Evolutionary conservation across 2,797 vertebrate genomes (phyloP).

Genomic region (Delichon dasypus): DNA sequence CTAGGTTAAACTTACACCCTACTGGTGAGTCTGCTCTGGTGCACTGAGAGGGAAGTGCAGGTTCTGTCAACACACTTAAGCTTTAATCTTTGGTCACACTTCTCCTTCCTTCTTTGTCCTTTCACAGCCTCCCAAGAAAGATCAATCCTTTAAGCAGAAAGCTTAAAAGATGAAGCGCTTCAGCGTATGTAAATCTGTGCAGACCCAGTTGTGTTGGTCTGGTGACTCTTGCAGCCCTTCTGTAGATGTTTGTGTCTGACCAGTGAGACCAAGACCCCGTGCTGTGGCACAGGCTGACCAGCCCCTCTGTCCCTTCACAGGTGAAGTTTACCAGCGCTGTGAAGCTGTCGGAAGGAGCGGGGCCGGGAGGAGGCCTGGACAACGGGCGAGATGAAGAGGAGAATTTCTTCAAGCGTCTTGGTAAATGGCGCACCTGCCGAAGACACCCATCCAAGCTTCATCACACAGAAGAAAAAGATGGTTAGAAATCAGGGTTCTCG

Average conservation of each 20-base stretch:
- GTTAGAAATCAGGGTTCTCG: constrained; percentile 83
- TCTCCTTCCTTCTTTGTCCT: not conserved
- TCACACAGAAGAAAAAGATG: constrained; percentile 95
- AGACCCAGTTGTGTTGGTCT: not conserved
- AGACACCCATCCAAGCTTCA: constrained; percentile 92
- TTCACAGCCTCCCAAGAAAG: not conserved
- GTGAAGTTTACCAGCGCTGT: constrained; percentile 98
- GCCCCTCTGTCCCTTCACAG: constrained; percentile 67
- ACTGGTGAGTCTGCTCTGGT: not conserved
- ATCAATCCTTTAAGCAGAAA: not conserved
- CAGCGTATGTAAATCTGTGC: not conserved
- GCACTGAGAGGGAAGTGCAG: not conserved
- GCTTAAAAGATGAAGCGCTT: not conserved
- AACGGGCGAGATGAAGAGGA: constrained; percentile 96
- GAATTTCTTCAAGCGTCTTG: constrained; percentile 99
- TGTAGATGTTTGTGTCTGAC: not conserved
- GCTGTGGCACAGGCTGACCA: not conserved
- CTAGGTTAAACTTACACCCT: not conserved
- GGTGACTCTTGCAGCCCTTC: not conserved
- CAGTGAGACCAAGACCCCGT: not conserved
- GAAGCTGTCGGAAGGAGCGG: constrained; percentile 91
- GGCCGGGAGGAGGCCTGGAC: constrained; percentile 82
- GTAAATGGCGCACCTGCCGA: constrained; percentile 95
- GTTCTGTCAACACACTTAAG: not conserved
- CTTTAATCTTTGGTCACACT: not conserved